Evolutionary conservation across 2,113 vertebrate species (phyloP).

Genomic region (Rhynchopsitta pachyrhyncha): DNA sequence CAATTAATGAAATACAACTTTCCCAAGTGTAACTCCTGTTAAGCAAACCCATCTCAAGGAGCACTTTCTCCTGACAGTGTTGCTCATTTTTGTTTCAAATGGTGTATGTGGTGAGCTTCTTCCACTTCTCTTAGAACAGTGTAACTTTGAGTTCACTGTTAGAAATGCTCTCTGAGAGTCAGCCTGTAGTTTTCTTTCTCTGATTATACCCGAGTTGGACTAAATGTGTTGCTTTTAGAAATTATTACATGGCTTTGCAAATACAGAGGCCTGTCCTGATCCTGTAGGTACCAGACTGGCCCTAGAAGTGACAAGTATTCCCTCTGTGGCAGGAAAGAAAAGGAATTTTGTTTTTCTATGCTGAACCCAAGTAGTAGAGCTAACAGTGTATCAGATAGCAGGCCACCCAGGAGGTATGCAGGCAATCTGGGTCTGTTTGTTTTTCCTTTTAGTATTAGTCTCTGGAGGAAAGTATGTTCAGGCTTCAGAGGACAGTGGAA

Average conservation of each 20-base stretch:
- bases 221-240: background rate
- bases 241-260: background rate
- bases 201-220: background rate
- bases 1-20: background rate
- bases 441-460: slow-evolving; percentile 47
- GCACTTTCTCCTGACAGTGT: background rate
- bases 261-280: background rate
- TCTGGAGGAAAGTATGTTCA: slow-evolving; percentile 11
- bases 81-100: background rate
- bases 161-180: background rate
- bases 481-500: slow-evolving; percentile 14
- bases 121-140: background rate
- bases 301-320: background rate
- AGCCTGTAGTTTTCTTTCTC: background rate
- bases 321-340: background rate
- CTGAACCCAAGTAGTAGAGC: background rate
- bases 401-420: slow-evolving; percentile 1
- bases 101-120: background rate
- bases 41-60: background rate
- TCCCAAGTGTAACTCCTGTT: background rate
- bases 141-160: background rate
- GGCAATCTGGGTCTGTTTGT: background rate
- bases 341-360: background rate
- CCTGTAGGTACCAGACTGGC: background rate
- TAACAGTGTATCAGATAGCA: background rate